These are phyloP conservation scores for Alligator sinensis DNA, from an alignment of 2,113 vertebrate species.

Conservation along the genomic window DNA sequence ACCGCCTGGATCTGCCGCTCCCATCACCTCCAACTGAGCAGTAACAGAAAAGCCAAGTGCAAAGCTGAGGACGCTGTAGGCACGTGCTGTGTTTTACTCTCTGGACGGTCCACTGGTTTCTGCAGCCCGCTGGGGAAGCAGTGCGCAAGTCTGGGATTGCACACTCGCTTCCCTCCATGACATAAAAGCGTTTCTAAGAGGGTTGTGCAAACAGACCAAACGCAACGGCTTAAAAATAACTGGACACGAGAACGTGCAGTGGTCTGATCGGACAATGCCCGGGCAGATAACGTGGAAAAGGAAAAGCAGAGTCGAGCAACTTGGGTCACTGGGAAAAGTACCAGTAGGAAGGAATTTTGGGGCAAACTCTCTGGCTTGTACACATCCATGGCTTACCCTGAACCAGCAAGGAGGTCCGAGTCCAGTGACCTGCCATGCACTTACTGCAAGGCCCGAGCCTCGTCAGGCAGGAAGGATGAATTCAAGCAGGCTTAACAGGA, in stretches of 20 bases:
- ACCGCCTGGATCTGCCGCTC: background rate
- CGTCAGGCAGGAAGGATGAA: no score
- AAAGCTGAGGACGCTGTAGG: fast-evolving
- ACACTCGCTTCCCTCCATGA: background rate
- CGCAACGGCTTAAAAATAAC: background rate
- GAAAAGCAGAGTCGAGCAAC: background rate
- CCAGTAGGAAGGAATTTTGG: background rate
- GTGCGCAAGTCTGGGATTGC: background rate
- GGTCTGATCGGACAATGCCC: no score
- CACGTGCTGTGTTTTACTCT: fast-evolving
- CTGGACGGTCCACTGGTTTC: background rate
- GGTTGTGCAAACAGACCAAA: background rate
- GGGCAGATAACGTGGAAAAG: no score
- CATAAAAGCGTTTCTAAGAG: background rate
- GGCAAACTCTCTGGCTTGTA: background rate
- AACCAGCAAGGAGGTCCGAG: background rate
- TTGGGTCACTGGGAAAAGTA: background rate
- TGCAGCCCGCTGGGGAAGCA: fast-evolving
- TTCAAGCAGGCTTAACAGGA: background rate
- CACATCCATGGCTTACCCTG: fast-evolving
- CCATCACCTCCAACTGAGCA: background rate
- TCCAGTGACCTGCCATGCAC: background rate
- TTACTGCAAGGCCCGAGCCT: background rate
- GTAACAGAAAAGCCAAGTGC: fast-evolving
- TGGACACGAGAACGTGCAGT: no score